phyloP scores from a whole-genome alignment of 2,797 vertebrate genomes.

The Chlorospingus semifuscus region DNA sequence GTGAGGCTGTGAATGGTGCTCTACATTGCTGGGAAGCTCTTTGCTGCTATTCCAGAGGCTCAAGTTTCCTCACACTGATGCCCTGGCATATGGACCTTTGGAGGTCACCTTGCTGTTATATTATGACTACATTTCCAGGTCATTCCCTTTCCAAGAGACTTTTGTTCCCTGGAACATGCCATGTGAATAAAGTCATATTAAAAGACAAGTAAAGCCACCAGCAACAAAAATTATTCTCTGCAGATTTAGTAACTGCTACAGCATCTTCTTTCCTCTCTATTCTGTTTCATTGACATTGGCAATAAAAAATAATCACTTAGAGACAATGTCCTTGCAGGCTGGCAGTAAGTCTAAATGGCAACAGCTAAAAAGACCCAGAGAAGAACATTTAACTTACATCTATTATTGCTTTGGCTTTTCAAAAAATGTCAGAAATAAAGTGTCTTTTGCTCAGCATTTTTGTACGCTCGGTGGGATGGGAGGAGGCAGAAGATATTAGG shows the following conservation, averaged over 20 bases:
- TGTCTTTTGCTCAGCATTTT: neutral
- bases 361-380: conserved; percentile 10
- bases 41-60: conserved; percentile 19
- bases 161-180: conserved; percentile 26
- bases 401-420: conserved; percentile 28
- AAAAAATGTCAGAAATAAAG: neutral
- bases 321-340: conserved; percentile 31
- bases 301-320: conserved; percentile 67
- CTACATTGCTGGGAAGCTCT: neutral
- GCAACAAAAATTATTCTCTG: conserved; percentile 48
- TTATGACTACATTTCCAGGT: conserved; percentile 45
- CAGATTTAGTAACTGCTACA: conserved; percentile 48
- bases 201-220: conserved; percentile 45
- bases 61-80: conserved; percentile 38
- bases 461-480: neutral
- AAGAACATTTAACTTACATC: conserved; percentile 22
- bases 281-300: conserved; percentile 39
- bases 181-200: conserved; percentile 39
- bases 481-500: neutral
- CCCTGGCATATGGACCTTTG: neutral
- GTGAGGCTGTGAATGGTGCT: neutral
- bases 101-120: conserved; percentile 48
- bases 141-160: conserved; percentile 34
- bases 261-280: conserved; percentile 39
- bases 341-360: conserved; percentile 46